A percentile compares a stretch with the other conserved stretches of the same genome.
These are phyloP conservation scores for Parotia lawesii DNA, from an alignment of 2,113 vertebrate species.

Conservation along the genomic window DNA sequence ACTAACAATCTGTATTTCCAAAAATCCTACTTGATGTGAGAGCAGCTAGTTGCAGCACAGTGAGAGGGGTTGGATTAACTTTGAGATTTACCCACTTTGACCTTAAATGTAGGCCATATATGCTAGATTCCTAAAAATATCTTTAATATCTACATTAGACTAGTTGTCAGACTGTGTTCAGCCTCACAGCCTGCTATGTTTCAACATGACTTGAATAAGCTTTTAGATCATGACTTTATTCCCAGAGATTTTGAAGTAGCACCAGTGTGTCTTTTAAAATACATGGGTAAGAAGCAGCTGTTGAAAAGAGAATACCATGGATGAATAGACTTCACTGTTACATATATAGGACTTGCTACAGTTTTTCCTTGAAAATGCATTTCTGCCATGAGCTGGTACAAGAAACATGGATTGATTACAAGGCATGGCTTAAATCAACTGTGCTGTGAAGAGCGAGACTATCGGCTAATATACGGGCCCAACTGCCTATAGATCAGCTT, in stretches of 20 bases:
- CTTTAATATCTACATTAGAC: slow-evolving; percentile 2
- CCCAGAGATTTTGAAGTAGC: slow-evolving; percentile 23
- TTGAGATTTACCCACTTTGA: not conserved
- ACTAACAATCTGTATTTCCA: not conserved
- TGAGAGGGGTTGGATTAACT: not conserved
- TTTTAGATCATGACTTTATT: slow-evolving; percentile 37
- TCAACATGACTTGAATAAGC: slow-evolving; percentile 1
- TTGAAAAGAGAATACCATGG: slow-evolving; percentile 19
- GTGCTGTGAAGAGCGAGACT: not conserved
- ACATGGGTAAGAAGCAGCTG: slow-evolving; percentile 10
- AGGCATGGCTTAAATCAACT: not conserved
- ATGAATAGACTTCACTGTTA: not conserved
- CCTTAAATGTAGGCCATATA: slow-evolving; percentile 5
- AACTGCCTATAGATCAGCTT: not conserved
- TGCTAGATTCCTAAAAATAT: slow-evolving; percentile 26
- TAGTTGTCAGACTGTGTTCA: not conserved
- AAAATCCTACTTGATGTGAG: not conserved
- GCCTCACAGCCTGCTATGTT: not conserved
- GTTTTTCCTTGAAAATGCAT: not conserved
- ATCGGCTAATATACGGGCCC: too few relatives aligned
- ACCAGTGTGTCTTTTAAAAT: not conserved
- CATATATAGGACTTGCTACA: not conserved
- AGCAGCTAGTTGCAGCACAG: not conserved
- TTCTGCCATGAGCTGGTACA: not conserved
- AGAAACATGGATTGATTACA: not conserved